Percentiles rank a stretch among this genome's conserved stretches.
phyloP scores from a whole-genome alignment of 1,140 invertebrate genomes.

The Cyrtorhinus lividipennis region DNA sequence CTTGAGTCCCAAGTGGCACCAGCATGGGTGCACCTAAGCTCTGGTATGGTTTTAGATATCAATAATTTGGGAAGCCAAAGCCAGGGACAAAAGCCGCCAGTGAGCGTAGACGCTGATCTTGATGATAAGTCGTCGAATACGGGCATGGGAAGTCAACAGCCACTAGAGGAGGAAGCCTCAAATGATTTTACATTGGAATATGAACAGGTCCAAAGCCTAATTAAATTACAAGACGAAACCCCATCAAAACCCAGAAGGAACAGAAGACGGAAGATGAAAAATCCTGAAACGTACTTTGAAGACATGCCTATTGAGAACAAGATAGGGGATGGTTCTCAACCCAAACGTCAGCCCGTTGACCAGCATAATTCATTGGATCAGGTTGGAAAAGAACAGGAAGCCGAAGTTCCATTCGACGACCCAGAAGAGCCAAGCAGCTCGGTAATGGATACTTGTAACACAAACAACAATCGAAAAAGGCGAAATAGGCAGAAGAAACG shows the following conservation, averaged over 20 bases:
- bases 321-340: background rate
- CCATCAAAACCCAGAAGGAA: no score
- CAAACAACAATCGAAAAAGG: background rate
- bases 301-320: background rate
- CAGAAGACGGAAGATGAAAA: background rate
- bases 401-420: no score
- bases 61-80: background rate
- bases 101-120: background rate
- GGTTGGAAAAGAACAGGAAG: background rate
- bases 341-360: background rate
- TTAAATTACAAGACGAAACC: no score
- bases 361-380: no score
- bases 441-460: background rate
- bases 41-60: no score
- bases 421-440: background rate
- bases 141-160: background rate
- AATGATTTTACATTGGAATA: background rate
- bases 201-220: no score
- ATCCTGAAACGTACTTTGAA: background rate
- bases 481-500: background rate
- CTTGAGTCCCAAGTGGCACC: no score
- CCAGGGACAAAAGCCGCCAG: background rate
- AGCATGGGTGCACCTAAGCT: no score
- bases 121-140: background rate
- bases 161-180: background rate